Evolutionary conservation across 2,888 invertebrate genomes (phyloP).

Genomic region (Synanthedon vespiformis): DNA sequence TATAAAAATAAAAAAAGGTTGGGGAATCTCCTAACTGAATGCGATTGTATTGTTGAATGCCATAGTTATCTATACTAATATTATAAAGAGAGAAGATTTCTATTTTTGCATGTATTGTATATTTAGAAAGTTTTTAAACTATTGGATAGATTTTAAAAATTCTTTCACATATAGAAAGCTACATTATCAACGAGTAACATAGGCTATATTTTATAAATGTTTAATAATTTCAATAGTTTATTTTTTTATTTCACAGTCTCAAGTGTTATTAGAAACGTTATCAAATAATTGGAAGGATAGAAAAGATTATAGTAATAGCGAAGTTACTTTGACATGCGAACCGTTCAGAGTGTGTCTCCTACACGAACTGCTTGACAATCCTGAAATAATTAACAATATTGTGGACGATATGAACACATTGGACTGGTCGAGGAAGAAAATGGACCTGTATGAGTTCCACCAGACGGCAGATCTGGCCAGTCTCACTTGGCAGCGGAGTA

Average conservation of each 20-base stretch:
- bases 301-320: conserved; percentile 37
- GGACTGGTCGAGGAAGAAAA: conserved; percentile 80
- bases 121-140: too few species aligned
- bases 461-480: conserved; percentile 80
- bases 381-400: conserved; percentile 70
- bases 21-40: too few species aligned
- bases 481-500: conserved; percentile 64
- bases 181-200: too few species aligned
- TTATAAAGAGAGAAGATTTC: too few species aligned
- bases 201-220: too few species aligned
- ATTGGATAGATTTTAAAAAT: too few species aligned
- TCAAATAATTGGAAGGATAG: conserved; percentile 58
- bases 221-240: too few species aligned
- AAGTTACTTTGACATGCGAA: conserved; percentile 66
- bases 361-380: conserved; percentile 71
- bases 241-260: conserved; percentile 21
- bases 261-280: conserved; percentile 47
- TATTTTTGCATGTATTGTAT: too few species aligned
- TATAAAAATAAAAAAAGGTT: too few species aligned
- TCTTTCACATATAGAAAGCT: too few species aligned
- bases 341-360: conserved; percentile 79
- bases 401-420: conserved; percentile 76
- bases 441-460: conserved; percentile 90
- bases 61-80: too few species aligned
- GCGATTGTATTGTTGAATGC: too few species aligned